Evolutionary conservation across 2,113 vertebrate genomes (phyloP), one percentile per base, ranked within the genome.

Genomic region (Beaufortia kweichowensis): DNA sequence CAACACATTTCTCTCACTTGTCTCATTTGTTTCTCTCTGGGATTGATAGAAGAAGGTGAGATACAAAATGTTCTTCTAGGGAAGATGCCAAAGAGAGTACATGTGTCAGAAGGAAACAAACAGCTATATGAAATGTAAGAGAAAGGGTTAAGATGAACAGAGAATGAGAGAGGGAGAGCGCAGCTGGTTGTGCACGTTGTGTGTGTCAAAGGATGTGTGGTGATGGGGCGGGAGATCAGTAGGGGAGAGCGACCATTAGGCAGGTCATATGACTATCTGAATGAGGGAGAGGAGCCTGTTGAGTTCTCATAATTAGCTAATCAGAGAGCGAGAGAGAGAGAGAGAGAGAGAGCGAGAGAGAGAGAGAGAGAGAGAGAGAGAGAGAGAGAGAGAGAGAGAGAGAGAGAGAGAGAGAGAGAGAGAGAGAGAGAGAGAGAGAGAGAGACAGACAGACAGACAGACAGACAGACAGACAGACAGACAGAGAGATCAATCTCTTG

Each of bases 41-140:
- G 17, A 61, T 12, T 46, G 55, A 57, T 3, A 71, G 11, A 12
- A 33, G 31, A n/a, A 9, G 35, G 6, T 39, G 31, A 11, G 53
- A 72, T 26, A 72, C 41, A 53, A 78, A 19, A 48, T 70, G 66
- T 60, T 62, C 66, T 41, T 62, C 14, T 50, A 57, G 59, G 82
- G 78, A 79, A 81, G 81, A 80, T 72, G 84, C 84, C 90, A 89
- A 90, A 89, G 86, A 91, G 60, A 79, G 50, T 88, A 90, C 77
- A 53, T 21, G 29, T 61, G 28, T 63, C 39, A 5, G 29, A 53
- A 57, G 66, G 31, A 71, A 85, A 73, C 78, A 79, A 82, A 84
- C 79, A 68, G 79, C 9, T 21, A 73, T 19, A 80, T 43, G 4
- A 7, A 53, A 53, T 7, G 19, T 4, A 19, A 67, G 50, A 15